Conservation (phyloP, 2,113 vertebrate species). For the Coptodon rendalli region DNA sequence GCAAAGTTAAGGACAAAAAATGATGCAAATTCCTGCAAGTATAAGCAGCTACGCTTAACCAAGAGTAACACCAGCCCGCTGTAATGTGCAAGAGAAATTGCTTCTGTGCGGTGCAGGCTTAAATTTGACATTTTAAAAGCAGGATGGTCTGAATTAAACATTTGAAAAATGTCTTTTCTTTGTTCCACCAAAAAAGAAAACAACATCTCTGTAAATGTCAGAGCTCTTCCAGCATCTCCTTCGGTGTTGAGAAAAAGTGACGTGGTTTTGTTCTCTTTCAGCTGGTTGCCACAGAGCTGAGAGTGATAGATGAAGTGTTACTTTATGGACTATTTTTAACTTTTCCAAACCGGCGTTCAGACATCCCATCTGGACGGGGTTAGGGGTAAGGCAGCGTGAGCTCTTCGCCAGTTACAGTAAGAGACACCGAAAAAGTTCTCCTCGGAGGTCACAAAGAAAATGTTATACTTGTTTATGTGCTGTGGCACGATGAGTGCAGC, state of each 20-base stretch:
- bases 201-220: conserved; percentile 52
- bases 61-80: neutral
- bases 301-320: conserved; percentile 62
- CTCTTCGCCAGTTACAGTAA: conserved; percentile 44
- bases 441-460: conserved; percentile 45
- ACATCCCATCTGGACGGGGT: conserved; percentile 61
- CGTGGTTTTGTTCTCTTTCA: conserved; percentile 54
- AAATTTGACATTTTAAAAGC: conserved; percentile 41
- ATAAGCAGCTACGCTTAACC: neutral
- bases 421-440: conserved; percentile 15
- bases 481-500: conserved; percentile 11
- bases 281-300: conserved; percentile 44
- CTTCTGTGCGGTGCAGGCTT: neutral
- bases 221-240: conserved; percentile 41
- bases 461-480: conserved; percentile 40
- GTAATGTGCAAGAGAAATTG: neutral
- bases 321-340: conserved; percentile 65
- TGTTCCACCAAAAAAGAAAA: conserved; percentile 23
- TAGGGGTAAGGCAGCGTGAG: conserved; percentile 36
- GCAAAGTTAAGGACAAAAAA: neutral
- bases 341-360: conserved; percentile 54
- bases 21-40: neutral
- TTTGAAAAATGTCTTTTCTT: conserved; percentile 12
- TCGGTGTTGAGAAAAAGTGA: conserved; percentile 46
- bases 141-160: conserved; percentile 14